Conservation (phyloP, 2,797 vertebrate species). For the Chiloscyllium punctatum region DNA sequence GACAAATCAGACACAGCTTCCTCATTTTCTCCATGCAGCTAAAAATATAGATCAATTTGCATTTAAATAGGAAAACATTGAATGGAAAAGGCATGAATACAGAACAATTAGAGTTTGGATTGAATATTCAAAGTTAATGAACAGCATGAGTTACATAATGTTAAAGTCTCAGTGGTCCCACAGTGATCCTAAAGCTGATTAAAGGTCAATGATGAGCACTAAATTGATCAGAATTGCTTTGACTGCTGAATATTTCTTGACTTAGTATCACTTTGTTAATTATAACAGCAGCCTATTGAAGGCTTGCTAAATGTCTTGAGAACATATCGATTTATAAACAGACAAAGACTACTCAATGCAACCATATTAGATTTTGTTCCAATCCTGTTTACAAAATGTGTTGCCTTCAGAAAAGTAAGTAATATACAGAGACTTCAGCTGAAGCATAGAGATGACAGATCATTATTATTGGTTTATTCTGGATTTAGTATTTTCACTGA, state of each 20-base stretch:
- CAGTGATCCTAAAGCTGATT: neutral
- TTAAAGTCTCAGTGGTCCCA: neutral
- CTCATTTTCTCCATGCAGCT: neutral
- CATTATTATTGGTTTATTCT: neutral
- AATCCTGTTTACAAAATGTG: neutral
- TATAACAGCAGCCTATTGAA: neutral
- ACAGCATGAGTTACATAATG: neutral
- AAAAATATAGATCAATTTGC: neutral
- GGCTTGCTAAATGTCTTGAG: neutral
- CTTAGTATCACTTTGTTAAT: neutral
- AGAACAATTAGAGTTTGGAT: neutral
- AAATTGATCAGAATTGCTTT: neutral
- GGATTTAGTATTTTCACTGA: neutral
- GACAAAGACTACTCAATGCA: neutral
- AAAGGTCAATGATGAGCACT: constrained; percentile 11
- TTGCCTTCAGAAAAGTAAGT: neutral
- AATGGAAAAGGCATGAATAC: neutral
- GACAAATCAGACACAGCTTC: neutral
- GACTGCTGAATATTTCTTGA: neutral
- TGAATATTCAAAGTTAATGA: neutral
- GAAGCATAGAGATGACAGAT: neutral
- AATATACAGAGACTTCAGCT: neutral
- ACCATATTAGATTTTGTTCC: neutral
- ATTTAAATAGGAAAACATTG: constrained; percentile 4
- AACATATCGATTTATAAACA: neutral